Evolutionary conservation across 1,140 invertebrate species (phyloP), one percentile per base, ranked within the genome.

Genomic region (Plectrocnemia conspersa): DNA sequence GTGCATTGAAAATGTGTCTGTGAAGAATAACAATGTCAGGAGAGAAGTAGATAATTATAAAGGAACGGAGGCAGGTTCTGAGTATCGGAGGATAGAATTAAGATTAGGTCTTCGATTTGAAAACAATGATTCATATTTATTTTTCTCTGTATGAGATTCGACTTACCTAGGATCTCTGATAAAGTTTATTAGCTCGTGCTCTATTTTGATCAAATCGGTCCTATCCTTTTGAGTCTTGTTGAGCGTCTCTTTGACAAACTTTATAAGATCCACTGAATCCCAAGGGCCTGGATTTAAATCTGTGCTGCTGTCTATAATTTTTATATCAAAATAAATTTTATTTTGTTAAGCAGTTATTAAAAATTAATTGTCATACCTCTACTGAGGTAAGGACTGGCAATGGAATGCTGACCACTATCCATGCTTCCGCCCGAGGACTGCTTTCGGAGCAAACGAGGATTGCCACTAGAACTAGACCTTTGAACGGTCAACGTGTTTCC

Each of bases 201-300:
- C 93, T 11, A 97, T 86, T 64, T 86, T 85, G 7, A 96, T 70
- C 52, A 97, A 71, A 21, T 91, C 84, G 47, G 85, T 81, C 11
- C 91, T 75, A 72, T 97, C 93, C 64, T 93, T 90, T 3, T 78
- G 81, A 71, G 90, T 93, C 66, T 91, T 89, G 70, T 95, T 93
- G 45, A 97, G 77, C 0, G 92, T 95, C 46, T 91, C 88, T 24
- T 85, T 85, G 48, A 97, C 89, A 68, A 97, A 97, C 44, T 83
- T 80, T 36, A 89, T 81, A 49, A 96, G 71, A 72, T 97, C 89
- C 25, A 85, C 82, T 15, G 88, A 87, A 50, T 86, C 86, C 47
- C 82, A 85, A 64, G 91, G 88, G 4, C 79, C 83, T 59, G 82
- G 83, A 29, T 7, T 22, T 52, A 85, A 82, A 58, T 95, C 91